Evolutionary conservation across 2,888 invertebrate genomes (phyloP).

Genomic region (Nipponacmea schrenckii): DNA sequence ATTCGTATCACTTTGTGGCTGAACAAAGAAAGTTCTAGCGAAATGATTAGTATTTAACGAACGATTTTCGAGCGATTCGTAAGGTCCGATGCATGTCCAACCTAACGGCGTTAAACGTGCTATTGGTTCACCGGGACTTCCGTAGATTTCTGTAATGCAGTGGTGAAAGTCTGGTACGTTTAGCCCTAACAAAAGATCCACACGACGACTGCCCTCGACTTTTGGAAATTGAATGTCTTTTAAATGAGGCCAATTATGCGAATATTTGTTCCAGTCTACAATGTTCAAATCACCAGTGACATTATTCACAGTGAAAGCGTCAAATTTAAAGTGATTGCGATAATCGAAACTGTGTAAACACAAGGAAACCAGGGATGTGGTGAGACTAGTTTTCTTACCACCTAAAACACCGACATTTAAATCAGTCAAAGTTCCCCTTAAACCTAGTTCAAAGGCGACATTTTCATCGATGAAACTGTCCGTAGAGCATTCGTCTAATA

Average conservation of each 20-base stretch:
- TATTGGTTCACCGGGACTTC: constrained; percentile 14
- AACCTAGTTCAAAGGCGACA: constrained; percentile 12
- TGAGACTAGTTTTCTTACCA: background rate
- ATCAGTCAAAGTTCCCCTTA: background rate
- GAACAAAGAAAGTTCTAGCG: background rate
- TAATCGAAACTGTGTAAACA: constrained; percentile 3
- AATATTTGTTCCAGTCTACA: constrained; percentile 9
- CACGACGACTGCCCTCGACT: constrained; percentile 3
- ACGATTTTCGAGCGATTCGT: background rate
- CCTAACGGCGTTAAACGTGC: constrained; percentile 20
- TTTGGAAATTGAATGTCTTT: constrained; percentile 11
- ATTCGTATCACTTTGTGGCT: background rate
- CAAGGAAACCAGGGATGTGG: constrained; percentile 6
- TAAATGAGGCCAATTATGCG: constrained; percentile 15
- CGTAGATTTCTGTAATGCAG: constrained; percentile 11
- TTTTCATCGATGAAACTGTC: constrained; percentile 7
- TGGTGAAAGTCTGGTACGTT: constrained; percentile 15
- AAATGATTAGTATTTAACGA: background rate
- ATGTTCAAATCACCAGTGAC: constrained; percentile 15
- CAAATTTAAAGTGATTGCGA: background rate
- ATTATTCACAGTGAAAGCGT: constrained; percentile 13
- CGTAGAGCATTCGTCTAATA: background rate
- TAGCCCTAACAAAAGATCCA: constrained; percentile 19
- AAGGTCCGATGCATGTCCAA: constrained; percentile 19
- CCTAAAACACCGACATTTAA: constrained; percentile 8